A percentile compares a stretch with the other conserved stretches of the same genome.
These are phyloP conservation scores for Neosalanx taihuensis DNA, from an alignment of 2,797 vertebrate genomes.

Conservation along the genomic window DNA sequence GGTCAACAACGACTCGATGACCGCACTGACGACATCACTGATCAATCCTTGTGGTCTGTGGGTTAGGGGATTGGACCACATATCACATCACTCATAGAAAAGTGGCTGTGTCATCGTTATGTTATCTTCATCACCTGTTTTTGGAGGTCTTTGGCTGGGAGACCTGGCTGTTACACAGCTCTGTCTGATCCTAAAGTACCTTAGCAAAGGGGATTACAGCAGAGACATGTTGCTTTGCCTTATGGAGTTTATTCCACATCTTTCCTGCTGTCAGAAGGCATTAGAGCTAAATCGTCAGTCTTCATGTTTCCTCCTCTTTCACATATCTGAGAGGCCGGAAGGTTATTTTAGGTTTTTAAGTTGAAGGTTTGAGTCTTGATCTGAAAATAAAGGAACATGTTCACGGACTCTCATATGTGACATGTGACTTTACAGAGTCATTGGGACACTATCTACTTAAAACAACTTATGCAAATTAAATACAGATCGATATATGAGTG, in stretches of 20 bases:
- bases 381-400: conserved; percentile 38
- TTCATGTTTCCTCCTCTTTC: background rate
- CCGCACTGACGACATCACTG: conserved; percentile 7
- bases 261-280: conserved; percentile 52
- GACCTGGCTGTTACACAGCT: conserved; percentile 26
- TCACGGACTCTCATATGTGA: conserved; percentile 30
- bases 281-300: conserved; percentile 57
- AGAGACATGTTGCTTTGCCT: conserved; percentile 59
- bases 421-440: conserved; percentile 42
- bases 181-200: conserved; percentile 44
- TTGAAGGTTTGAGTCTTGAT: conserved; percentile 40
- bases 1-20: conserved; percentile 18
- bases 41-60: conserved; percentile 7
- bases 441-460: conserved; percentile 12
- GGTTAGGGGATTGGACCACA: background rate
- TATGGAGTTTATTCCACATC: conserved; percentile 57
- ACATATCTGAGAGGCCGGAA: conserved; percentile 33
- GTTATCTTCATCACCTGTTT: conserved; percentile 37
- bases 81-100: background rate
- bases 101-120: conserved; percentile 31
- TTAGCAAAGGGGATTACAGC: conserved; percentile 61
- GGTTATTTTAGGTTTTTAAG: conserved; percentile 40
- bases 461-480: background rate
- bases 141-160: conserved; percentile 21
- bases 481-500: background rate